These are phyloP conservation scores for Drosophila biarmipes DNA, from an alignment of 1,140 invertebrate genomes.

Conservation along the genomic window DNA sequence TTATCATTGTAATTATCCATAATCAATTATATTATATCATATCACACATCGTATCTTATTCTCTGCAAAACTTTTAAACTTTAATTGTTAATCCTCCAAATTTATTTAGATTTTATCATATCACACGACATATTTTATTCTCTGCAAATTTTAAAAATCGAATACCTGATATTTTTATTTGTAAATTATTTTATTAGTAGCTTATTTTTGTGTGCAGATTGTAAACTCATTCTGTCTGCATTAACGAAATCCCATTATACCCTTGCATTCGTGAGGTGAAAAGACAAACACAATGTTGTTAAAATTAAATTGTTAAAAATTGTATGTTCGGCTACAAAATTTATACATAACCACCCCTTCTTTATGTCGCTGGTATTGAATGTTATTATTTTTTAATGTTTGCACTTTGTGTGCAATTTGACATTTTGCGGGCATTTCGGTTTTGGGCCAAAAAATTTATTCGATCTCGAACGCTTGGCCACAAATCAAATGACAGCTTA, in stretches of 20 bases:
- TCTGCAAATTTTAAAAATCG: no score
- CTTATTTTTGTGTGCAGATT: background rate
- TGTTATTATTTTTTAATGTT: conserved; percentile 37
- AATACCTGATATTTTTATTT: no score
- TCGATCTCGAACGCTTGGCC: conserved; percentile 39
- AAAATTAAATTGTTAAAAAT: conserved; percentile 44
- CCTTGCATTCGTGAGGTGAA: background rate
- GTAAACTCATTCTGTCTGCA: no score
- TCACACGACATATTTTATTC: no score
- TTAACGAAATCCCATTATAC: background rate
- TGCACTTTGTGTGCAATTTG: conserved; percentile 59
- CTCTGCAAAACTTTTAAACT: no score
- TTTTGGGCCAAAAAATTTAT: conserved; percentile 50
- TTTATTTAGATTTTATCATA: no score
- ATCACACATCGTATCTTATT: no score
- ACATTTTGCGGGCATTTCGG: conserved; percentile 63
- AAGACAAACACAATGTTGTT: background rate
- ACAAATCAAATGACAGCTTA: conserved; percentile 64
- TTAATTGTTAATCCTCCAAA: no score
- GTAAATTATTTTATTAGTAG: no score
- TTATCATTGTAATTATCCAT: no score
- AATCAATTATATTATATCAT: no score
- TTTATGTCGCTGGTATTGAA: conserved; percentile 17
- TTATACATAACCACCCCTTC: no score
- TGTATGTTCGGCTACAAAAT: conserved; percentile 10